A percentile compares a stretch with the other conserved stretches of the same genome.
Conservation (phyloP, 2,797 vertebrate genomes). For the Molossus alvarezi region DNA sequence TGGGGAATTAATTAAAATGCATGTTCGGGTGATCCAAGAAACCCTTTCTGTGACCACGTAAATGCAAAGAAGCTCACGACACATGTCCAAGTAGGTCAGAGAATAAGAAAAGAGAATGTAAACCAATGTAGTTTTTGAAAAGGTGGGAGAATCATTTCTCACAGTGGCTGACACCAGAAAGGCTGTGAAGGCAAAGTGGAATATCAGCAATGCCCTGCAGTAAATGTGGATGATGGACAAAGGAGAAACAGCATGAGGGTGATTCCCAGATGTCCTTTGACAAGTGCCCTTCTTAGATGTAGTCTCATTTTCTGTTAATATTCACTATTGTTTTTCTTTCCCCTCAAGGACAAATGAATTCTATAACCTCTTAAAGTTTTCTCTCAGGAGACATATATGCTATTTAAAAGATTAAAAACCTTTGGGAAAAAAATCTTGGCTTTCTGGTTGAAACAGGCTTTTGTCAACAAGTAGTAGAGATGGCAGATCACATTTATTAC, state of each 20-base stretch:
- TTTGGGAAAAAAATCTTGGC: background rate
- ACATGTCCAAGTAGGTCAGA: background rate
- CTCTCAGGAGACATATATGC: background rate
- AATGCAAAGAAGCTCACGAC: background rate
- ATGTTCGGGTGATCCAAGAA: background rate
- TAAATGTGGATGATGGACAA: background rate
- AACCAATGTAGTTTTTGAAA: background rate
- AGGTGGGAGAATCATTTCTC: background rate
- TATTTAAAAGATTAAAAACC: conserved; percentile 61
- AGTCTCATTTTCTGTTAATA: conserved; percentile 57
- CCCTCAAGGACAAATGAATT: conserved; percentile 45
- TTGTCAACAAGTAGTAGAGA: conserved; percentile 41
- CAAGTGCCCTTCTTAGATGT: background rate
- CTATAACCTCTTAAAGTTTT: conserved; percentile 39
- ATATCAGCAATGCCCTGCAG: background rate
- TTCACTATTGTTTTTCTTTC: background rate
- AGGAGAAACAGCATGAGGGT: background rate
- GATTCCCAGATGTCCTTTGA: background rate
- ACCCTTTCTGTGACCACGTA: background rate
- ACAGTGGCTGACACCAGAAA: background rate
- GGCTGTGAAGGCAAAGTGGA: background rate
- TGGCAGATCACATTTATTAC: background rate
- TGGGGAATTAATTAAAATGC: conserved; percentile 5
- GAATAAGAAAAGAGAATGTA: background rate
- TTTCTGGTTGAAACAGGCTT: conserved; percentile 56